A percentile compares a stretch with the other conserved stretches of the same genome.
These are phyloP conservation scores for Serilophus lunatus DNA, from an alignment of 2,113 vertebrate genomes.

Conservation along the genomic window DNA sequence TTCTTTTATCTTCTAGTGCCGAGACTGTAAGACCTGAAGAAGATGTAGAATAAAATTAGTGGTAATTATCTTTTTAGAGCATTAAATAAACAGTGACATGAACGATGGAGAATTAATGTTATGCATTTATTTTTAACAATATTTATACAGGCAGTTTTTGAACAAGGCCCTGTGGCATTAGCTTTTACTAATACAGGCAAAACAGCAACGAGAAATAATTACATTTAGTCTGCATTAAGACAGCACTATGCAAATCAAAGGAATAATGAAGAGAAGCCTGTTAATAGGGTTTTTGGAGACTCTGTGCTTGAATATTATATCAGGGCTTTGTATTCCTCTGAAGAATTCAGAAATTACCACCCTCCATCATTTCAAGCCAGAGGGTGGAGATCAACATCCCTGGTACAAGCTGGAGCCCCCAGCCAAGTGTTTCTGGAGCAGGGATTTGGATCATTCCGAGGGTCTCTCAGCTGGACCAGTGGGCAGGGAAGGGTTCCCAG, in stretches of 20 bases:
- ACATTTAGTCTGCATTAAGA: not conserved
- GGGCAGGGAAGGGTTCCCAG: not conserved
- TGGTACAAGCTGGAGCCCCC: fast-evolving
- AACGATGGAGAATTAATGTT: conserved; percentile 4
- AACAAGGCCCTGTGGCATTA: conserved; percentile 20
- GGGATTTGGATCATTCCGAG: not conserved
- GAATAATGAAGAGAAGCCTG: conserved; percentile 30
- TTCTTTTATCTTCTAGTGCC: conserved; percentile 46
- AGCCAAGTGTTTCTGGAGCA: not conserved
- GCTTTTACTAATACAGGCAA: not conserved
- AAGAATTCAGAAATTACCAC: not conserved
- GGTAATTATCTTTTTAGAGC: conserved; percentile 50
- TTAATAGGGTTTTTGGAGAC: not conserved
- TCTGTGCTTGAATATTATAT: not conserved
- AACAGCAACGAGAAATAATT: conserved; percentile 18
- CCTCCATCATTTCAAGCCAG: not conserved
- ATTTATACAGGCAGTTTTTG: conserved; percentile 24
- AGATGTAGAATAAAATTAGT: conserved; percentile 40
- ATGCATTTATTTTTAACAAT: conserved; percentile 51
- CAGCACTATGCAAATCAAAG: conserved; percentile 34
- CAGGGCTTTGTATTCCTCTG: not conserved
- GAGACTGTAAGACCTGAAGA: conserved; percentile 45
- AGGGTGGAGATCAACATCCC: not conserved
- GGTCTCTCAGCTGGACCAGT: not conserved
- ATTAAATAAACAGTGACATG: conserved; percentile 46